Evolutionary conservation across 2,113 vertebrate genomes (phyloP).

Genomic region (Hiodon tergisus): DNA sequence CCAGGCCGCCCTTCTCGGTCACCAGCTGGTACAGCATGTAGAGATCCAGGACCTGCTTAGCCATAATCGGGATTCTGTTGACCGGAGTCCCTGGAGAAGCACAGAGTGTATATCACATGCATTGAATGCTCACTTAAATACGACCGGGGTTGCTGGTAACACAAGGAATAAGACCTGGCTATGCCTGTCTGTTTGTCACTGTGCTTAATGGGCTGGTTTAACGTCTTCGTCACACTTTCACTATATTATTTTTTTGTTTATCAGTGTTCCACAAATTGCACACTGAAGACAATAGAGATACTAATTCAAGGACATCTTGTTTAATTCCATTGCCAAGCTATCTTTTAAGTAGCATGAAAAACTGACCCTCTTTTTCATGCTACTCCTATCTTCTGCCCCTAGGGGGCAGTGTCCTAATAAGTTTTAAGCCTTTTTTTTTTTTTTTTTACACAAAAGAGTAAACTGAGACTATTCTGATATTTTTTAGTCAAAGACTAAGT

Average conservation of each 20-base stretch:
- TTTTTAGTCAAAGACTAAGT: neutral
- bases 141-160: too few species aligned
- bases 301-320: neutral
- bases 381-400: slow-evolving; percentile 27
- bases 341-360: neutral
- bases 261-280: neutral
- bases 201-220: too few species aligned
- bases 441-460: neutral
- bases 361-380: neutral
- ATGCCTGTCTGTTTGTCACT: too few species aligned
- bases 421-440: neutral
- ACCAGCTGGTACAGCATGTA: too few species aligned
- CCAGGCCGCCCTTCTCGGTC: too few species aligned
- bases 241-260: neutral
- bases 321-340: neutral
- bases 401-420: slow-evolving; percentile 48
- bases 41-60: slow-evolving; percentile 60
- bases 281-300: too few species aligned
- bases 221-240: too few species aligned
- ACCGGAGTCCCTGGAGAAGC: slow-evolving; percentile 79
- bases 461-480: neutral
- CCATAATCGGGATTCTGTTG: slow-evolving; percentile 97
- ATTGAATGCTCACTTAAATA: too few species aligned
- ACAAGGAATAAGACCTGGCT: too few species aligned
- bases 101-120: fast-evolving